phyloP scores from a whole-genome alignment of 2,113 vertebrate genomes.

The Hippocampus zosterae region DNA sequence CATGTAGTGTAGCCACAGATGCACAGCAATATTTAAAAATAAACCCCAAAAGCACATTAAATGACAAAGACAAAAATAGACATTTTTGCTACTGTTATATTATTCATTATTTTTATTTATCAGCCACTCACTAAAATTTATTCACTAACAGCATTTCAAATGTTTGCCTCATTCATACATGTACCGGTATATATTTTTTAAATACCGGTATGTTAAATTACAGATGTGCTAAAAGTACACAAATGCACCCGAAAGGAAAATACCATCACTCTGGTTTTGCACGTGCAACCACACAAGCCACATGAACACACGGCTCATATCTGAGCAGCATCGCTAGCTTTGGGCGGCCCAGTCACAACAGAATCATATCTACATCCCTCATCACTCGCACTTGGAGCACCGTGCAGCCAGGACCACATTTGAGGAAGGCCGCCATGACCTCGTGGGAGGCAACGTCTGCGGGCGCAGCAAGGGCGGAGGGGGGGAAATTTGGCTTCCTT shows the following conservation, averaged over 20 bases:
- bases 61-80: too few species aligned
- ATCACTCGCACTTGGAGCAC: constrained; percentile 37
- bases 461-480: constrained; percentile 30
- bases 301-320: constrained; percentile 25
- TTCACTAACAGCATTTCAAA: too few species aligned
- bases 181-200: too few species aligned
- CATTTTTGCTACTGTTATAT: too few species aligned
- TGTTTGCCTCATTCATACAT: too few species aligned
- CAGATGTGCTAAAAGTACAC: neutral
- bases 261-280: neutral
- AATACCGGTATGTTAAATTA: neutral
- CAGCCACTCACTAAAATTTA: too few species aligned
- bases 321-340: constrained; percentile 11
- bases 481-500: constrained; percentile 30
- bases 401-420: constrained; percentile 34
- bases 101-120: too few species aligned
- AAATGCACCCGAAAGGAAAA: neutral
- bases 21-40: too few species aligned
- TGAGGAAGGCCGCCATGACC: constrained; percentile 16
- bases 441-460: constrained; percentile 19
- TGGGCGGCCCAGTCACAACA: constrained; percentile 50
- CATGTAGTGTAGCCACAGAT: too few species aligned
- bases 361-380: constrained; percentile 47
- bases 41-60: too few species aligned
- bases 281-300: constrained; percentile 12